Evolutionary conservation across 1,140 invertebrate species (phyloP), one percentile per base, ranked within the genome.

Genomic region (Harlomillsia oculata): DNA sequence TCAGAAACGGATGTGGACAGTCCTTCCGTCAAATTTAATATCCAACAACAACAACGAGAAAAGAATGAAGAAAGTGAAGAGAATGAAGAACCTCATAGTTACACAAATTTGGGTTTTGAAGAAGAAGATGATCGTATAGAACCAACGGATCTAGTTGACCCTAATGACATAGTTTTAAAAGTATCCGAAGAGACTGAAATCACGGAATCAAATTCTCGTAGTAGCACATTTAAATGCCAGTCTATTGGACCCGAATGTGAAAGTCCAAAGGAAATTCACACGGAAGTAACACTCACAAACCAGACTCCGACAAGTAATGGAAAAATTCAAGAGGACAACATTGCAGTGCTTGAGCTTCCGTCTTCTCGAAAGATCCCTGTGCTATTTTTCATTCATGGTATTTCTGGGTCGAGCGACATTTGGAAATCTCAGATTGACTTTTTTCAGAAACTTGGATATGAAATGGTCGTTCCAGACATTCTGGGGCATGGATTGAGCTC

Each of bases 401-500:
- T 85, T 57, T 83, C 82, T 6, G 80, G 80, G 9, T 82, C 79
- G 3, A 78, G 81, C n/a, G 79, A 83, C 58, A 70, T 80, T 21
- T 87, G 84, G 76, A 75, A 75, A 51, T 64, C 75, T 44, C 79
- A 84, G 63, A 72, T 84, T 2, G 68, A 74, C 28, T 82, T 79
- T 69, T 82, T 87, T 68, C 69, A 74, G 1, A 69, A 68, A 30
- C 70, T 74, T 50, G 82, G 81, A 1, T 82, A 79, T 70, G 81
- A 84, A 63, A 77, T 83, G 44, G 71, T 84, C 36, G 82, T 81
- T 0, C 79, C 81, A 4, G 83, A 87, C 67, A 71, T 86, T 66
- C 70, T 87, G 20, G 83, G 83, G 1, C 83, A 87, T 69, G 84
- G 83, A 2, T 75, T 80, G 57, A 85, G 82, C 62, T 78, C 77